These are phyloP conservation scores for Drosophila pseudotalamancana DNA, from an alignment of 2,888 invertebrate species.

Conservation along the genomic window DNA sequence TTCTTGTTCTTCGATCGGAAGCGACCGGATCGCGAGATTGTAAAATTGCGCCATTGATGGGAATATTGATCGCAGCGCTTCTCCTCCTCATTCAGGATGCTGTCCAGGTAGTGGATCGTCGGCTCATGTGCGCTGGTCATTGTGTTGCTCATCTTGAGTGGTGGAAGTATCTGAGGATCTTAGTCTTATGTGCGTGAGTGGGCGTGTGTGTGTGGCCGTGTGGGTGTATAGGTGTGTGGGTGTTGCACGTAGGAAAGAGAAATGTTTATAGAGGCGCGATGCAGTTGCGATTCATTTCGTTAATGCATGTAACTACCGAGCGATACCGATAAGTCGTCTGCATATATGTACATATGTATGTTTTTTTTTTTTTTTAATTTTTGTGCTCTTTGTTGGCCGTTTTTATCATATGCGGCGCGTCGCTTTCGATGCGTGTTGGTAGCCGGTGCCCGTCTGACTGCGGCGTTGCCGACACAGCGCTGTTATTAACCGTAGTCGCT, in stretches of 20 bases:
- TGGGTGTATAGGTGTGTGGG: too few species aligned
- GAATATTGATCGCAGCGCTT: slow-evolving; percentile 81
- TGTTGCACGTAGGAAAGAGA: slow-evolving; percentile 12
- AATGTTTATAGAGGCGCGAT: slow-evolving; percentile 8
- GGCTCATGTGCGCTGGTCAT: slow-evolving; percentile 78
- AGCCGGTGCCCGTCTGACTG: slow-evolving; percentile 66
- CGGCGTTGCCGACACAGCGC: slow-evolving; percentile 53
- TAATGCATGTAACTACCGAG: slow-evolving; percentile 19
- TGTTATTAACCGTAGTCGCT: slow-evolving; percentile 66
- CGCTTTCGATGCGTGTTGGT: slow-evolving; percentile 49
- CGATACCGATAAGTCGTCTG: slow-evolving; percentile 11
- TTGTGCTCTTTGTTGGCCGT: slow-evolving; percentile 9
- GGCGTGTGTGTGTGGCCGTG: too few species aligned
- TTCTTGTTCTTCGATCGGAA: slow-evolving; percentile 86
- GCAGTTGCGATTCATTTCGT: slow-evolving; percentile 36
- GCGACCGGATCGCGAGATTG: slow-evolving; percentile 87
- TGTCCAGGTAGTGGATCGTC: slow-evolving; percentile 83
- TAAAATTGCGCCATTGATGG: slow-evolving; percentile 84
- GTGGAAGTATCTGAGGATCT: too few species aligned
- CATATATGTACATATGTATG: slow-evolving; percentile 26
- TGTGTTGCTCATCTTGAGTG: slow-evolving; percentile 67
- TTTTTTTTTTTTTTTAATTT: background rate
- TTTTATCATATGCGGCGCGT: slow-evolving; percentile 37
- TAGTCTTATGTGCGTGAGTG: too few species aligned
- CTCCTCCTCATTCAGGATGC: slow-evolving; percentile 83